phyloP scores from a whole-genome alignment of 2,888 invertebrate genomes.

The Eupelmus urozonus region DNA sequence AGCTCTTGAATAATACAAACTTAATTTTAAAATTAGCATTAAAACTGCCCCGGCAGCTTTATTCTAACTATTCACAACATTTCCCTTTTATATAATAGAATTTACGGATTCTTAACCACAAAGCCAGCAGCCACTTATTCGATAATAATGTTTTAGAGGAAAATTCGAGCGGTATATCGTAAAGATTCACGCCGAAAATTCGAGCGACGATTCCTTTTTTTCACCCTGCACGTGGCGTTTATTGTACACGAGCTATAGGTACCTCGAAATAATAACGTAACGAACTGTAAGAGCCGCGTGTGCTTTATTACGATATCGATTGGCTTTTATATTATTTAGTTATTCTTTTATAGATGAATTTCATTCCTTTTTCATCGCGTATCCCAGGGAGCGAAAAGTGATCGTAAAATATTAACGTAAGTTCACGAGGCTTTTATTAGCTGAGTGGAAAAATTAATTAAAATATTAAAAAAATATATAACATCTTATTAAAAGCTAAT shows the following conservation, averaged over 20 bases:
- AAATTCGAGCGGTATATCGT: slow-evolving; percentile 13
- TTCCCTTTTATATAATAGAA: too few relatives aligned
- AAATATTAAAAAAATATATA: too few relatives aligned
- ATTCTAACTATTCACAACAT: too few relatives aligned
- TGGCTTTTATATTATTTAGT: not conserved
- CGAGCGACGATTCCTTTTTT: slow-evolving; percentile 3
- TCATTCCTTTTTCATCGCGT: not conserved
- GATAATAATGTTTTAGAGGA: too few relatives aligned
- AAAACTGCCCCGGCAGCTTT: too few relatives aligned
- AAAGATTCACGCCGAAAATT: slow-evolving; percentile 40
- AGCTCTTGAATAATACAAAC: not conserved
- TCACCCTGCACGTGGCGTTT: slow-evolving; percentile 21
- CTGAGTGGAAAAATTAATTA: too few relatives aligned
- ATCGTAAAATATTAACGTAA: not conserved
- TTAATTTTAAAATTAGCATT: too few relatives aligned
- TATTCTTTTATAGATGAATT: not conserved
- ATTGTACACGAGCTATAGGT: slow-evolving; percentile 19
- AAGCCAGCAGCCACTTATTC: too few relatives aligned
- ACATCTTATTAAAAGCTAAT: too few relatives aligned
- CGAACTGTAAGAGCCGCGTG: slow-evolving; percentile 8
- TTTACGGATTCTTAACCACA: too few relatives aligned
- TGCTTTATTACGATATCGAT: slow-evolving; percentile 21
- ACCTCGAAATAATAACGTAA: not conserved
- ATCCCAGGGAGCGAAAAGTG: not conserved
- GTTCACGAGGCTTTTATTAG: not conserved